Evolutionary conservation across 2,797 vertebrate species (phyloP).

Genomic region (Micropoecilia bifurca): DNA sequence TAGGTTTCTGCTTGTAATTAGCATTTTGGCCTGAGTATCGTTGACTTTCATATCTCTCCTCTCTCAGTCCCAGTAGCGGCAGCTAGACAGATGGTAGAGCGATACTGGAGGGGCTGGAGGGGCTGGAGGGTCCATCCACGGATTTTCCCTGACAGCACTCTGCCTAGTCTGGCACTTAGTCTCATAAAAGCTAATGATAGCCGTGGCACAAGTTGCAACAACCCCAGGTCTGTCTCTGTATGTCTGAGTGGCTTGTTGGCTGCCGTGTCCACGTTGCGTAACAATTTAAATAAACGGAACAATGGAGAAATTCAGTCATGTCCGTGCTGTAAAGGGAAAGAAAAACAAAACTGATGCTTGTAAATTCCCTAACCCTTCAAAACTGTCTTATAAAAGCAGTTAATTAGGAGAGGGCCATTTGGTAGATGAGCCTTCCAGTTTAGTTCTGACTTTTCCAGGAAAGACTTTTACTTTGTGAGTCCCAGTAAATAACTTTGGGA

Average conservation of each 20-base stretch:
- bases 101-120: conserved; percentile 41
- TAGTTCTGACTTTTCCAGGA: neutral
- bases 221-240: neutral
- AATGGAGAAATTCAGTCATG: neutral
- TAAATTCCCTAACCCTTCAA: neutral
- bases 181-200: conserved; percentile 32
- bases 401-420: neutral
- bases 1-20: conserved; percentile 1
- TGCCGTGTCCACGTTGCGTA: neutral
- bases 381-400: neutral
- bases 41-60: neutral
- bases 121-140: conserved; percentile 30
- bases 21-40: conserved; percentile 3
- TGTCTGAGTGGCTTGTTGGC: conserved; percentile 5
- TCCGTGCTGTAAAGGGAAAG: neutral
- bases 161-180: conserved; percentile 25
- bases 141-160: conserved; percentile 42
- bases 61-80: conserved; percentile 35
- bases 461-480: neutral
- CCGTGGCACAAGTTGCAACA: conserved; percentile 20
- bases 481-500: neutral
- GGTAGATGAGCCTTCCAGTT: conserved; percentile 2
- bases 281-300: neutral
- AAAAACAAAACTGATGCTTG: neutral
- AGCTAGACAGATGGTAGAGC: conserved; percentile 56